Base-by-base conservation (phyloP, 2,113 vertebrate genomes). In the Amphiprion percula region DNA sequence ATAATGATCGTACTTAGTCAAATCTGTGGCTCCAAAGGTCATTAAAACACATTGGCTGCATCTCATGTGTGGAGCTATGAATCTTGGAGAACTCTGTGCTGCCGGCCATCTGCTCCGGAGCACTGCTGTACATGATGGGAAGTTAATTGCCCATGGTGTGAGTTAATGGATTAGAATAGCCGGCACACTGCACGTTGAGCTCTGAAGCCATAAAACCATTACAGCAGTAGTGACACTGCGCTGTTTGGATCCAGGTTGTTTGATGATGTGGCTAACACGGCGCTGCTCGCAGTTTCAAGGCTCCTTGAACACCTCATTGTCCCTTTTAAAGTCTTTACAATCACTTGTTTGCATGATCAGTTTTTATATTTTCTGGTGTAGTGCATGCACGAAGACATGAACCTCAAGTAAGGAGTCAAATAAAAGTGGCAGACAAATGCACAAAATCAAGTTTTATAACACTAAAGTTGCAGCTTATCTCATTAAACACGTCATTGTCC, bases 141-240 rank as follows among this genome's bases (percentile, higher is more conserved):
- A 60, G 81, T 79, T 86, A 86, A 89, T 88, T 84, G 81, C 60
- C 74, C 80, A 17, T 74, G 79, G 73, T 86, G 90, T 77, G 68
- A 33, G 83, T 44, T 83, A 86, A 87, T 84, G 85, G 74, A 81
- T 83, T 56, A 73, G 80, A 84, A 68, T 33, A 52, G 78, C 77
- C 74, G 74, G 66, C 68, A 73, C 33, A 1, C 68, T 81, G 66
- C 80, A 84, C 80, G 80, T 79, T 60, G 56, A 83, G 68, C 72
- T 64, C 24, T 14, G 44, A 2, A 47, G 68, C 59, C 60, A 52
- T 73, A 72, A 80, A 76, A 79, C 66, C 58, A 73, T 75, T 61
- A 77, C 0, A 55, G 70, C 68, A n/a, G 2, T 68, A 59, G 55
- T 8, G 0, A 24, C 26, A 1, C 64, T 1, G 10, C 67, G 68